Base-by-base conservation (phyloP, 2,113 vertebrate species). In the Galemys pyrenaicus region DNA sequence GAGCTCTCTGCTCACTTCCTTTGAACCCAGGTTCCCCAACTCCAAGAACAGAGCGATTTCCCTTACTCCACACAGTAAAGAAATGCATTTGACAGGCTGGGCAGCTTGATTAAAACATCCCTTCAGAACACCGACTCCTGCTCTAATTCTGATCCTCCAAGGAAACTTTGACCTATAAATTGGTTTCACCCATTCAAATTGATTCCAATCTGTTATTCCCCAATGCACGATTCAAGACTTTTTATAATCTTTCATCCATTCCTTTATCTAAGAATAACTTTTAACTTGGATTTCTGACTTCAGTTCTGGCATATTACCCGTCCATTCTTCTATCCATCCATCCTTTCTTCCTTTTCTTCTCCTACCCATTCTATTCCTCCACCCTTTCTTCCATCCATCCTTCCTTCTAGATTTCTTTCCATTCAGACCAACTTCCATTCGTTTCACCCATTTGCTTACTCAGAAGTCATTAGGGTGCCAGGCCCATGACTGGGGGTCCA, bases 221-320 rank as follows among this genome's bases (percentile, higher is more conserved):
- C 19, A 56, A 35, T 16, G 68, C 26, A 41, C 68, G 26, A 10
- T 37, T 62, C 46, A 60, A 81, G 87, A 70, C 41, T 35, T n/a
- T 37, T 62, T 62, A 51, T 41, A 79, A 5, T 89, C 28, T 75
- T 65, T 75, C 13, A 28, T 2, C 35, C 46, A 28, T 77, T 71
- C 56, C 35, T 81, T 82, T 30, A 87, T 22, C 49, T 90, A 20
- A 90, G 87, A 95, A 24, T 24, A 77, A 83, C 49, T 80, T 79
- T 89, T 71, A 87, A 46, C 22, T 35, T 62, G 51, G 60, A 54
- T 11, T 78, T 70, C 78, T 10, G 17, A 82, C n/a, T 62, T 41
- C 35, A 17, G 17, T 79, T 39, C 67, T 51, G 60, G 44, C 32
- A 62, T 64, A 11, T 28, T 30, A 26, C 37, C 32, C 41, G 74